A percentile compares a stretch with the other conserved stretches of the same genome.
Conservation (phyloP, 1,140 invertebrate species). For the Drosophila trapezifrons region DNA sequence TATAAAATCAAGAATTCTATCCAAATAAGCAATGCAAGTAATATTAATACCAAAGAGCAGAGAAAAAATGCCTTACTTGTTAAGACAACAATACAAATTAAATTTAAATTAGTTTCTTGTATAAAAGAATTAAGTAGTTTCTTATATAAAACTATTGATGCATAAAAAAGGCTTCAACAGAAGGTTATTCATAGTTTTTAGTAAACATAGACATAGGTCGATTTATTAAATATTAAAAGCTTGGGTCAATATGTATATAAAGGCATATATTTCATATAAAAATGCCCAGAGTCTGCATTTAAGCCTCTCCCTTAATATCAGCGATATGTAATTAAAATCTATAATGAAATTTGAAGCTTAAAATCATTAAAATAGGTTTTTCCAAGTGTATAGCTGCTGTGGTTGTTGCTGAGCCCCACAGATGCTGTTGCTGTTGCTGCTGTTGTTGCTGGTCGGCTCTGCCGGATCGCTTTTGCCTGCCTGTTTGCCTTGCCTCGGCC, state of each 20-base stretch:
- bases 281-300: no score
- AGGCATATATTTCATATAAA: no score
- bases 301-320: no score
- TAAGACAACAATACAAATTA: no score
- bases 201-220: no score
- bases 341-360: not conserved
- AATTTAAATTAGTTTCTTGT: no score
- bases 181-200: not conserved
- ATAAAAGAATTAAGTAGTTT: not conserved
- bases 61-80: not conserved
- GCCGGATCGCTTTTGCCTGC: constrained; percentile 60
- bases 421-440: constrained; percentile 27
- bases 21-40: not conserved
- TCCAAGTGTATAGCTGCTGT: constrained; percentile 17
- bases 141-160: not conserved
- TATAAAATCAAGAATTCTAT: not conserved
- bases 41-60: not conserved
- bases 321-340: not conserved
- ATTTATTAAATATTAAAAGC: no score
- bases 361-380: not conserved
- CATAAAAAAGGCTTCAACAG: not conserved
- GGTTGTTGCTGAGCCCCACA: constrained; percentile 41
- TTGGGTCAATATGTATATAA: no score
- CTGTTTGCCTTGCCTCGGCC: constrained; percentile 78
- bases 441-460: constrained; percentile 47